Evolutionary conservation across 2,113 vertebrate species (phyloP).

Genomic region (Burhinus bistriatus): DNA sequence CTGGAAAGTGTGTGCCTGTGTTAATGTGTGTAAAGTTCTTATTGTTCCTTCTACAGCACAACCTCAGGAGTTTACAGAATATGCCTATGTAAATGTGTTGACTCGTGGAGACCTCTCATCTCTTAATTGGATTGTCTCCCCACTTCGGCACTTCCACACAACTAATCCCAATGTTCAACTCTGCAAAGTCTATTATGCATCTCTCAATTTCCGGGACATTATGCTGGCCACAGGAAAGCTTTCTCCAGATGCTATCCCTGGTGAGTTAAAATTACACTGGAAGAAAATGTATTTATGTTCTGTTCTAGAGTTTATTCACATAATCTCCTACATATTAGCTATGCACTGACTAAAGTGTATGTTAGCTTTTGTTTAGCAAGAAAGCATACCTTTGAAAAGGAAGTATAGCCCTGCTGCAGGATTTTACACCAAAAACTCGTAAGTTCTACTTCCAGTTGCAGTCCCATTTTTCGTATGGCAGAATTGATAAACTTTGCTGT

Average conservation of each 20-base stretch:
- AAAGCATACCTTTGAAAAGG: not conserved
- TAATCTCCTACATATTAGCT: not conserved
- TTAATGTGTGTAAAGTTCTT: not conserved
- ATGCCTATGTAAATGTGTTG: conserved; percentile 89
- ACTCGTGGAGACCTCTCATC: conserved; percentile 94
- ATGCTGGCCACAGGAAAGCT: conserved; percentile 97
- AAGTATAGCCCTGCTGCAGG: not conserved
- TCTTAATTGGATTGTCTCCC: conserved; percentile 90
- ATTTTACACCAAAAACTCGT: not conserved
- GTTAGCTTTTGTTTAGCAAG: not conserved
- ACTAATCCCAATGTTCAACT: conserved; percentile 66
- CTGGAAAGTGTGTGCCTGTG: not conserved
- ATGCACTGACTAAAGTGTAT: not conserved
- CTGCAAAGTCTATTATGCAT: conserved; percentile 88
- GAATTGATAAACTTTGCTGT: not conserved
- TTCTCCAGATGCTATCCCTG: conserved; percentile 93
- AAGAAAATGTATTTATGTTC: not conserved
- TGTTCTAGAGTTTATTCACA: not conserved
- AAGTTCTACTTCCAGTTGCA: not conserved
- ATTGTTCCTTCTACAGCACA: conserved; percentile 67
- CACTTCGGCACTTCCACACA: conserved; percentile 73
- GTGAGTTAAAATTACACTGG: conserved; percentile 59
- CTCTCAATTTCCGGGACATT: conserved; percentile 94
- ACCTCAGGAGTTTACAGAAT: conserved; percentile 78
- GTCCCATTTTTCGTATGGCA: not conserved